These are phyloP conservation scores for Pterostichus niger DNA, from an alignment of 2,888 invertebrate genomes.

Conservation along the genomic window DNA sequence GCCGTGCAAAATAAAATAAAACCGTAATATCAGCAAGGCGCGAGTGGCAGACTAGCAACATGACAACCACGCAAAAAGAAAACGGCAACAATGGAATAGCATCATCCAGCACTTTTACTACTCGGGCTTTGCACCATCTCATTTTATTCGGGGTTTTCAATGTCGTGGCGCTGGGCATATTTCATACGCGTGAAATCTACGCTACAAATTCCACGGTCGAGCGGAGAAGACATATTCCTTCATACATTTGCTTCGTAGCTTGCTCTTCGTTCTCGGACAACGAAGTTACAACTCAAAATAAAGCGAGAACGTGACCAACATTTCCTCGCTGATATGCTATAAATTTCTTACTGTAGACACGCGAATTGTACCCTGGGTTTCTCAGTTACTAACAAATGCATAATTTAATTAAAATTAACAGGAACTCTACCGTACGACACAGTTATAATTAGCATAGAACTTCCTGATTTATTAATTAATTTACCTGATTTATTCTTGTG, in stretches of 20 bases:
- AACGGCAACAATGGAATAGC: constrained; percentile 39
- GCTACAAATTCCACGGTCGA: constrained; percentile 41
- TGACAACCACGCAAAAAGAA: constrained; percentile 26
- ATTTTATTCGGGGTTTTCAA: constrained; percentile 52
- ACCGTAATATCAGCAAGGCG: constrained; percentile 35
- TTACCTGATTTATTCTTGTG: no score
- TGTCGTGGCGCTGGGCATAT: constrained; percentile 34
- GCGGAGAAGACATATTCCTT: constrained; percentile 32
- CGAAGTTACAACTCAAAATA: background rate
- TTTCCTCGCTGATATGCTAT: background rate
- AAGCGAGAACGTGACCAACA: constrained; percentile 7
- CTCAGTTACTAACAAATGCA: background rate
- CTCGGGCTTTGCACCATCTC: constrained; percentile 35
- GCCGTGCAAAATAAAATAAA: constrained; percentile 32
- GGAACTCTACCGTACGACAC: no score
- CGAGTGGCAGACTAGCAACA: background rate
- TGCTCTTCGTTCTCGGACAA: background rate
- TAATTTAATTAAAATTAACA: background rate
- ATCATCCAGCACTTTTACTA: constrained; percentile 44
- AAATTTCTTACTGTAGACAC: background rate
- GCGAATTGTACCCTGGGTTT: background rate
- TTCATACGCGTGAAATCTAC: constrained; percentile 54
- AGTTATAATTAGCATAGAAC: no score
- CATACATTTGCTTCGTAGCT: constrained; percentile 18
- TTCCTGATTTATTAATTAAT: no score